Evolutionary conservation across 2,113 vertebrate genomes (phyloP).

Genomic region (Ginglymostoma cirratum): DNA sequence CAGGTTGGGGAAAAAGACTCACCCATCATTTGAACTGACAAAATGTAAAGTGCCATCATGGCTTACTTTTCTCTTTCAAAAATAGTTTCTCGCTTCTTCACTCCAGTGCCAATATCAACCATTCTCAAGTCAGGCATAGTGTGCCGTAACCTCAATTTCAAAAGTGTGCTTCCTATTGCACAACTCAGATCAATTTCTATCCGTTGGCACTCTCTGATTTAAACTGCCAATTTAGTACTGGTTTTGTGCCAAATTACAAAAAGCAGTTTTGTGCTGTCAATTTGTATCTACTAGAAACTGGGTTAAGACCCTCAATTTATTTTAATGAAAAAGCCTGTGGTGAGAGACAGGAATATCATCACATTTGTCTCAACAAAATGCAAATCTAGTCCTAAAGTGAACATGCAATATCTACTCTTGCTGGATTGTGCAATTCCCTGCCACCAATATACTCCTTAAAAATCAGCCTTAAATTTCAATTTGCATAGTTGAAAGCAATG

Average conservation of each 20-base stretch:
- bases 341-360: background rate
- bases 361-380: background rate
- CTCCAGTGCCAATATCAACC: background rate
- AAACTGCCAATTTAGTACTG: background rate
- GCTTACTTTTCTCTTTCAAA: background rate
- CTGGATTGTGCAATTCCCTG: background rate
- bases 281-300: background rate
- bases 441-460: background rate
- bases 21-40: background rate
- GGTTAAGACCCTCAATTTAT: conserved; percentile 30
- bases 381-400: background rate
- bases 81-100: background rate
- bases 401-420: background rate
- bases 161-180: background rate
- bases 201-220: background rate
- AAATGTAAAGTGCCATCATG: background rate
- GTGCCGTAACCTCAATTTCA: conserved; percentile 11
- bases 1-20: background rate
- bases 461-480: background rate
- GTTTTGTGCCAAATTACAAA: background rate
- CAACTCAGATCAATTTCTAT: conserved; percentile 17
- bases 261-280: conserved; percentile 14
- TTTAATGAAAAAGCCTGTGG: background rate
- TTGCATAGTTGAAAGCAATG: background rate
- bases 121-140: background rate